Conservation (phyloP, 2,113 vertebrate species). For the Hoplias malabaricus region DNA sequence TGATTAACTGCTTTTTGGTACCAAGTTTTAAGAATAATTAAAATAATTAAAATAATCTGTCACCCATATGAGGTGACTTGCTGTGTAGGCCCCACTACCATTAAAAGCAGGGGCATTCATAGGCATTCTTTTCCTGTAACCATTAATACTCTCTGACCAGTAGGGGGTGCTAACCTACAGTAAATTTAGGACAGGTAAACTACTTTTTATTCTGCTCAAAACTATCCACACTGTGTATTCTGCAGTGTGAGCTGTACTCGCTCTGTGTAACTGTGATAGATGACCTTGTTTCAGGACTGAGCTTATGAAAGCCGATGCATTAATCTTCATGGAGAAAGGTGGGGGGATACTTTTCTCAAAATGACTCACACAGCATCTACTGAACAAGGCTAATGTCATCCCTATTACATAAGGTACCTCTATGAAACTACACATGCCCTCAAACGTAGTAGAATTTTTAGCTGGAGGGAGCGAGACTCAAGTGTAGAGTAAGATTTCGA, state of each 20-base stretch:
- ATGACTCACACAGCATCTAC: background rate
- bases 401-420: background rate
- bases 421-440: background rate
- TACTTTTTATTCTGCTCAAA: background rate
- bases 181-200: background rate
- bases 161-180: slow-evolving; percentile 45
- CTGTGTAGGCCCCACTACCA: background rate
- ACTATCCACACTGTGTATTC: background rate
- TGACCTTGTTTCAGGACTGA: background rate
- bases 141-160: slow-evolving; percentile 15
- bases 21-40: too few species aligned
- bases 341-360: background rate
- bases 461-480: too few species aligned
- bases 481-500: slow-evolving; percentile 23
- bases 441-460: too few species aligned
- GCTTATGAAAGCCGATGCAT: background rate
- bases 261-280: background rate
- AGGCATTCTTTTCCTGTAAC: background rate
- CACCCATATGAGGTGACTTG: background rate
- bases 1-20: too few species aligned
- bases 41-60: background rate
- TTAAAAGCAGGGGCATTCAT: background rate
- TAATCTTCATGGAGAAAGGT: background rate
- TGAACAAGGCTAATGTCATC: background rate
- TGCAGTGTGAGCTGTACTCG: background rate